Percentiles rank a stretch among this genome's conserved stretches.
These are phyloP conservation scores for Peromyscus attwateri DNA, from an alignment of 2,797 vertebrate genomes.

Conservation along the genomic window DNA sequence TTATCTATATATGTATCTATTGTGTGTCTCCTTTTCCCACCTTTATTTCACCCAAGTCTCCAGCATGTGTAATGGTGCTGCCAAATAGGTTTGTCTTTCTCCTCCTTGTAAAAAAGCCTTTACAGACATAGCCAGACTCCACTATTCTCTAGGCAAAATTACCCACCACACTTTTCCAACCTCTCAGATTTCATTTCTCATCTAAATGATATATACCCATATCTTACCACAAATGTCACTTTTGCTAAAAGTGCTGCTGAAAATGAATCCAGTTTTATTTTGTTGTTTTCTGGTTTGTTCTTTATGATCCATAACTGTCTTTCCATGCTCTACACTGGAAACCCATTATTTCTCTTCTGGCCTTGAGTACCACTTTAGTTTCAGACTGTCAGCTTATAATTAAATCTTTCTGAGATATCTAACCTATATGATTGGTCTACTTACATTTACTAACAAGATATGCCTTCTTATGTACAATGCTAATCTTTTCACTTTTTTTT, in stretches of 20 bases:
- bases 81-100: background rate
- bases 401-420: background rate
- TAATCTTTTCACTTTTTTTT: background rate
- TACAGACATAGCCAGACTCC: background rate
- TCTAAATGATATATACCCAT: background rate
- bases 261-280: background rate
- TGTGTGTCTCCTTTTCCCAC: background rate
- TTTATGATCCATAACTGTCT: background rate
- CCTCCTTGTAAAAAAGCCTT: background rate
- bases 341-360: background rate
- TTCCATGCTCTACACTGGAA: background rate
- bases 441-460: background rate
- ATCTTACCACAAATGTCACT: background rate
- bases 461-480: background rate
- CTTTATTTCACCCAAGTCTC: background rate
- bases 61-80: background rate
- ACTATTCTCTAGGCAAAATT: background rate
- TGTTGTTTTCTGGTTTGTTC: background rate
- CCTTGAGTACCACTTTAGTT: background rate
- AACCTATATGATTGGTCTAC: background rate
- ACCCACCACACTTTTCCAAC: background rate
- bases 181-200: background rate
- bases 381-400: background rate
- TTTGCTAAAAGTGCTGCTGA: background rate
- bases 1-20: background rate